These are phyloP conservation scores for Agriotes lineatus DNA, from an alignment of 2,888 invertebrate genomes.

Conservation along the genomic window DNA sequence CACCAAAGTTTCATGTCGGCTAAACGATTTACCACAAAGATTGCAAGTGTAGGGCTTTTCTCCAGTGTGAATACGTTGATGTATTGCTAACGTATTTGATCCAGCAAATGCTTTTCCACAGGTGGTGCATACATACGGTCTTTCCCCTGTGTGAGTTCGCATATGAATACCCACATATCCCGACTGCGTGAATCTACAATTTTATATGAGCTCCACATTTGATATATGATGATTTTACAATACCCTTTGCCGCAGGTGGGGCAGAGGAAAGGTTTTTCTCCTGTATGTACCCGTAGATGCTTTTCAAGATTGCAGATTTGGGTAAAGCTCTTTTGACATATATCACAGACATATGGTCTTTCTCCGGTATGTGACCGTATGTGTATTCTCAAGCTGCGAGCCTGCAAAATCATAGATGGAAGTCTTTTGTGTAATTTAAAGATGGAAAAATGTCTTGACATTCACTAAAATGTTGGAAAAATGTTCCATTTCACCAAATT, in stretches of 20 bases:
- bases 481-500: too few relatives aligned
- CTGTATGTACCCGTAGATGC: conserved; percentile 65
- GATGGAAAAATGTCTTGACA: too few relatives aligned
- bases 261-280: conserved; percentile 65
- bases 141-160: conserved; percentile 66
- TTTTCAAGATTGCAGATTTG: conserved; percentile 66
- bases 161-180: conserved; percentile 67
- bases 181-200: conserved; percentile 65
- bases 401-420: too few relatives aligned
- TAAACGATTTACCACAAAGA: conserved; percentile 63
- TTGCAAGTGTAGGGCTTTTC: conserved; percentile 64
- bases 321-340: conserved; percentile 65
- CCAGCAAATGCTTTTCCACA: conserved; percentile 67
- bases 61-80: conserved; percentile 64
- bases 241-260: conserved; percentile 65
- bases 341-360: conserved; percentile 63
- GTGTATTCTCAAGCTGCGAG: conserved; percentile 65
- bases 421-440: too few relatives aligned
- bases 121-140: conserved; percentile 64
- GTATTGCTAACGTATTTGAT: conserved; percentile 64
- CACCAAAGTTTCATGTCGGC: conserved; percentile 63
- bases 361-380: conserved; percentile 66
- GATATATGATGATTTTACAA: background rate
- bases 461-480: too few relatives aligned
- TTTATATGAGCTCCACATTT: background rate